Evolutionary conservation across 2,113 vertebrate genomes (phyloP).

Genomic region (Candoia aspera): DNA sequence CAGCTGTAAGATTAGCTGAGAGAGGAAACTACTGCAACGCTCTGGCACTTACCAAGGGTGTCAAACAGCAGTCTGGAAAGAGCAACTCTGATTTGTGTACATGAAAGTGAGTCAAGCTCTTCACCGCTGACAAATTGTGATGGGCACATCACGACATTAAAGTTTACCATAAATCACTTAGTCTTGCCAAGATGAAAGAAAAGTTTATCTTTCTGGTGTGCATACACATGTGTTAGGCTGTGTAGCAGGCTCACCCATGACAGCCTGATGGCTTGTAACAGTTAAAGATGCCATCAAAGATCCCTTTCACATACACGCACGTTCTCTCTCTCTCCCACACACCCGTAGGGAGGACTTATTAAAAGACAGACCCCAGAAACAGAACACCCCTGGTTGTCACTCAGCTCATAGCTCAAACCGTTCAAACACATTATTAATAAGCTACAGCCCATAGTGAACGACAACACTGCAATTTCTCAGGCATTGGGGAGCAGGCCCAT

Average conservation of each 20-base stretch:
- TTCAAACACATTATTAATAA: not conserved
- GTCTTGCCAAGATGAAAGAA: slow-evolving; percentile 65
- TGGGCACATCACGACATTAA: slow-evolving; percentile 50
- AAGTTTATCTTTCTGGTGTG: slow-evolving; percentile 59
- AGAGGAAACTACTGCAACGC: slow-evolving; percentile 49
- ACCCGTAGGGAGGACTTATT: not conserved
- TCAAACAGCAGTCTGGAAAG: slow-evolving; percentile 65
- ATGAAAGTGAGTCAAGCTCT: slow-evolving; percentile 71
- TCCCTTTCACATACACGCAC: not conserved
- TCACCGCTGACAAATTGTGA: slow-evolving; percentile 66
- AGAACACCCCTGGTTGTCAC: not conserved
- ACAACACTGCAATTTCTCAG: not conserved
- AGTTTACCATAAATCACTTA: slow-evolving; percentile 66
- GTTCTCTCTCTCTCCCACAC: not conserved
- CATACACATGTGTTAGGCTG: slow-evolving; percentile 3
- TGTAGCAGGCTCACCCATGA: slow-evolving; percentile 30
- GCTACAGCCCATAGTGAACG: not conserved
- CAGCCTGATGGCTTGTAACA: slow-evolving; percentile 16
- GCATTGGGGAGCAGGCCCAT: not conserved
- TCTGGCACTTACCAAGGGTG: slow-evolving; percentile 55
- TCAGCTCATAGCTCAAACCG: not conserved
- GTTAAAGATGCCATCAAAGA: slow-evolving; percentile 2
- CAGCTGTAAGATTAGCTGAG: slow-evolving; percentile 64
- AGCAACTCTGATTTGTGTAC: slow-evolving; percentile 71
- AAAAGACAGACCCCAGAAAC: not conserved